A percentile compares a stretch with the other conserved stretches of the same genome.
Conservation (phyloP, 23 tunicate genomes). For the Styela clava region DNA sequence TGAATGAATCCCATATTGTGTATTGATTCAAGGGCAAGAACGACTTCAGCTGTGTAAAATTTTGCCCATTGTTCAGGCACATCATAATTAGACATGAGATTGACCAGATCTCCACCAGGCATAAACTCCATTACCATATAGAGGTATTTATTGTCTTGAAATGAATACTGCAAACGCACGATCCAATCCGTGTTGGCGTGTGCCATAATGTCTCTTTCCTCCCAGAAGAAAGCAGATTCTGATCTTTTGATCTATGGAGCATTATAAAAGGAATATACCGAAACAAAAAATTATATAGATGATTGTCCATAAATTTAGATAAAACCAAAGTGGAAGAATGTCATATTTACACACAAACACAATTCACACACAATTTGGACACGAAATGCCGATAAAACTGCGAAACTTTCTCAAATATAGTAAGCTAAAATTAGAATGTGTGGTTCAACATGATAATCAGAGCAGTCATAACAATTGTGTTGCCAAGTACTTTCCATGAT, state of each 20-base stretch:
- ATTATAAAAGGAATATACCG: no score
- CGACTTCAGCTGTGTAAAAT: constrained; percentile 93
- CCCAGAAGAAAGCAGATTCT: constrained; percentile 99
- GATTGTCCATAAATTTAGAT: no score
- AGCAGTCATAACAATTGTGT: no score
- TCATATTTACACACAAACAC: no score
- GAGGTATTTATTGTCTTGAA: constrained; percentile 84
- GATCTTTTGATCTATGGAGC: constrained; percentile 78
- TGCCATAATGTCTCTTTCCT: constrained; percentile 97
- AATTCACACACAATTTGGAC: no score
- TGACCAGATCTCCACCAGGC: constrained; percentile 98
- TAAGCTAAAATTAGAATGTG: no score
- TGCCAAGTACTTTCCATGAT: no score
- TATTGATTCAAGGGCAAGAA: constrained; percentile 88
- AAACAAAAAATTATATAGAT: not conserved
- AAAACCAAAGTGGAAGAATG: no score
- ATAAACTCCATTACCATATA: constrained; percentile 99
- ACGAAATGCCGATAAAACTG: no score
- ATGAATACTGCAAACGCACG: constrained; percentile 81
- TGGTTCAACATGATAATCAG: no score
- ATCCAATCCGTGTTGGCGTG: constrained; percentile 86
- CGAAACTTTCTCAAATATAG: no score
- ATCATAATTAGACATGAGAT: constrained; percentile 86
- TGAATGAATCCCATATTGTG: constrained; percentile 94
- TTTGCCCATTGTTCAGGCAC: constrained; percentile 90